Conservation (phyloP, 2,888 invertebrate species). For the Pteria penguin region DNA sequence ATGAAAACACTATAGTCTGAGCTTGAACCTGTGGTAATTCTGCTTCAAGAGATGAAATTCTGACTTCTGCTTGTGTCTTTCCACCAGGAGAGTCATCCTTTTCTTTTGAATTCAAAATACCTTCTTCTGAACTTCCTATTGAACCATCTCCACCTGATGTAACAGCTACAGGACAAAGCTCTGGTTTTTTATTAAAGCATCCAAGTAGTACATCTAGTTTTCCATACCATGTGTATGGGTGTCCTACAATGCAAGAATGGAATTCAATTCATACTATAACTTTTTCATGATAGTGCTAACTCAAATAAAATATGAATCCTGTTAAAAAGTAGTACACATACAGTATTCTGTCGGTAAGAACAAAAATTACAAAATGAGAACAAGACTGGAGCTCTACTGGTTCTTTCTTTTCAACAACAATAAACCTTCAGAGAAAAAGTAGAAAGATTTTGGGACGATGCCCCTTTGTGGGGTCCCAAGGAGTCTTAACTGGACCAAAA, state of each 20-base stretch:
- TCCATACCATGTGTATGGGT: neutral
- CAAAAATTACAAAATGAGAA: no score
- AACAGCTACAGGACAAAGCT: neutral
- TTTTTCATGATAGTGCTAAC: no score
- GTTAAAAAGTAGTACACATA: no score
- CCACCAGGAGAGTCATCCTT: neutral
- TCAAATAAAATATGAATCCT: no score
- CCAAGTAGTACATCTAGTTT: neutral
- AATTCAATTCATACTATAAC: no score
- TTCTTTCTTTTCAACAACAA: no score
- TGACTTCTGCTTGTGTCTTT: neutral
- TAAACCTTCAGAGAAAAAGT: no score
- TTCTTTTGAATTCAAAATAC: neutral
- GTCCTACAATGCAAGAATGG: neutral
- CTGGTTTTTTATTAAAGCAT: neutral
- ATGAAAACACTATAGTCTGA: conserved; percentile 7
- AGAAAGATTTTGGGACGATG: no score
- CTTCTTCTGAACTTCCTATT: neutral
- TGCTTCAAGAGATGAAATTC: neutral
- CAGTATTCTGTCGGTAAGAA: no score
- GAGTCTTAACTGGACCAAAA: no score
- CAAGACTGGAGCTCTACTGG: no score
- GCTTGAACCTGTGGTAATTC: neutral
- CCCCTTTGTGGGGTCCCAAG: no score
- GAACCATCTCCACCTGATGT: neutral